Evolutionary conservation across 92 coral and sea anemone genomes (phyloP).

Genomic region (Zoanthus gigantus): DNA sequence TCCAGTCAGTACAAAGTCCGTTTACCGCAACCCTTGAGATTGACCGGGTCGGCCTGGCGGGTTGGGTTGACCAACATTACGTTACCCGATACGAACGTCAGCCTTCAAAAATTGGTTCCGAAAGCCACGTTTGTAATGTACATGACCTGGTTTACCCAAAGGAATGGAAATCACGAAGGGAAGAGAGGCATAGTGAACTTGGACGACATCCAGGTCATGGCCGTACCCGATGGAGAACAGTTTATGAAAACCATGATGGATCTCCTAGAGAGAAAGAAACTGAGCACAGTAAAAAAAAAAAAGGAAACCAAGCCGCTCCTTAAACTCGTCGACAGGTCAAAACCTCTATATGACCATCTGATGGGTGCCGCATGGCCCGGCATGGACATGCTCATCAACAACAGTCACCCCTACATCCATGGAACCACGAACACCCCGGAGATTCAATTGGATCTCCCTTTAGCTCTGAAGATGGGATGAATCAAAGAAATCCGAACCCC

Average conservation of each 20-base stretch:
- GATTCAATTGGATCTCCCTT: background rate
- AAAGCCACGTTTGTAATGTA: background rate
- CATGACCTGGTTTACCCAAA: no score
- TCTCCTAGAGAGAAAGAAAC: no score
- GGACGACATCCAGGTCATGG: no score
- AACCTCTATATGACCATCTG: background rate
- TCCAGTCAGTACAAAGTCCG: no score
- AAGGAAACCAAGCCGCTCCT: background rate
- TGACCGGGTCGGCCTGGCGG: conserved; percentile 4
- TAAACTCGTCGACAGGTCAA: background rate
- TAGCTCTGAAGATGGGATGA: background rate
- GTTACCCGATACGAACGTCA: background rate
- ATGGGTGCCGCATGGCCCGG: background rate
- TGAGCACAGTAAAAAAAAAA: no score
- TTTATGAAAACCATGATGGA: no score
- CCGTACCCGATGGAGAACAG: no score
- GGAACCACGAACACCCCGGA: background rate
- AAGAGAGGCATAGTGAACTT: background rate
- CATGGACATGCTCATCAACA: background rate
- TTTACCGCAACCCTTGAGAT: background rate
- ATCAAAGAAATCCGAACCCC: no score
- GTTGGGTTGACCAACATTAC: conserved; percentile 5
- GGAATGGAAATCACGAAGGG: background rate
- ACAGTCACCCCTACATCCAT: background rate
- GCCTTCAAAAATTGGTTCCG: background rate